phyloP scores from a whole-genome alignment of 2,888 invertebrate genomes.

The Callosobruchus maculatus region DNA sequence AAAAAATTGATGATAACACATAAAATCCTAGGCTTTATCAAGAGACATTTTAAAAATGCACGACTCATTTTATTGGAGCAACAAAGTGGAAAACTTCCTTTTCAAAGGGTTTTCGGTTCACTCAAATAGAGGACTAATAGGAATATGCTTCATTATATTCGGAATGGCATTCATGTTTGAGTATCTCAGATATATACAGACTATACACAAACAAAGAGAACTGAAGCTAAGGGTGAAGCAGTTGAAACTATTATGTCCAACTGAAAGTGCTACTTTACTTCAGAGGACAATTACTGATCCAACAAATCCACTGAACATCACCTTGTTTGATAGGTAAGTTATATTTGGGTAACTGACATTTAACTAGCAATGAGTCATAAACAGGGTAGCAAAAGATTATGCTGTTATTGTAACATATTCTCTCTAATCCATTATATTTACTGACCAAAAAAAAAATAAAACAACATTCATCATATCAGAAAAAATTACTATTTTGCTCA shows the following conservation, averaged over 20 bases:
- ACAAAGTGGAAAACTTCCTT: constrained; percentile 60
- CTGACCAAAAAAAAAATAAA: too few relatives aligned
- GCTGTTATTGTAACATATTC: too few relatives aligned
- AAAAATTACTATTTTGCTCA: too few relatives aligned
- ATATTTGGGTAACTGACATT: neutral
- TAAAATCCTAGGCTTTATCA: neutral
- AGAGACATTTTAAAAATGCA: neutral
- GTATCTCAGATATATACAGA: constrained; percentile 52
- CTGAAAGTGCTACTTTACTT: constrained; percentile 49
- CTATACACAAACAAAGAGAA: constrained; percentile 47
- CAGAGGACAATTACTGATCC: constrained; percentile 34
- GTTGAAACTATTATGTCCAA: constrained; percentile 41
- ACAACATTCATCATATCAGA: too few relatives aligned
- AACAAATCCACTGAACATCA: constrained; percentile 36
- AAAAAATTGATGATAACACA: too few relatives aligned
- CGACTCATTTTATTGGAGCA: constrained; percentile 41
- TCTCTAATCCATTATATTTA: too few relatives aligned
- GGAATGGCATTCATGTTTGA: constrained; percentile 62
- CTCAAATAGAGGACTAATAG: constrained; percentile 54
- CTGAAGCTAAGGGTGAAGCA: constrained; percentile 42
- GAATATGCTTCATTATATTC: constrained; percentile 58
- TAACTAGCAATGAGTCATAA: too few relatives aligned
- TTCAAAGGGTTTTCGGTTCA: constrained; percentile 60
- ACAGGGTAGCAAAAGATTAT: too few relatives aligned
- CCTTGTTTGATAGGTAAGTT: constrained; percentile 32